phyloP scores from a whole-genome alignment of 2,797 vertebrate genomes.

The Notamacropus eugenii region DNA sequence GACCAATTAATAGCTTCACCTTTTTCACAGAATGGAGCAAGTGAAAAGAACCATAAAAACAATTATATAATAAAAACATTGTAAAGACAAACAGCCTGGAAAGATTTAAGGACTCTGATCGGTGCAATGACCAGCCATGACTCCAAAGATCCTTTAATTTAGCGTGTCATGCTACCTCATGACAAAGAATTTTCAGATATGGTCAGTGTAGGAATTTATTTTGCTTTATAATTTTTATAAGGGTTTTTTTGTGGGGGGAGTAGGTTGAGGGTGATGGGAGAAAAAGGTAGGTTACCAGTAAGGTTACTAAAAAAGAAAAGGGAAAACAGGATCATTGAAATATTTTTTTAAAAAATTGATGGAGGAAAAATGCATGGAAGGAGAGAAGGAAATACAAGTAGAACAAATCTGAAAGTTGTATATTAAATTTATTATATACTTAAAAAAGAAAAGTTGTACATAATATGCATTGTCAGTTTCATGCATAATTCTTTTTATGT shows the following conservation, averaged over 20 bases:
- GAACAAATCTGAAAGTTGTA: background rate
- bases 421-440: too few relatives aligned
- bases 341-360: background rate
- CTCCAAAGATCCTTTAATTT: background rate
- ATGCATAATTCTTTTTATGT: too few relatives aligned
- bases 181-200: background rate
- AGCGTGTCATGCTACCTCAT: background rate
- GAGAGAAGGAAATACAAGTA: background rate
- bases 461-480: too few relatives aligned
- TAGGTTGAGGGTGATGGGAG: too few relatives aligned
- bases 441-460: too few relatives aligned
- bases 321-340: background rate
- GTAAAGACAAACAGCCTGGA: background rate
- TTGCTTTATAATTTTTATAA: background rate
- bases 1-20: background rate
- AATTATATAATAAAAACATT: background rate
- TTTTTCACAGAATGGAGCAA: background rate
- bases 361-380: background rate
- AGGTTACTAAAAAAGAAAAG: background rate
- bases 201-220: background rate
- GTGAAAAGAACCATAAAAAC: background rate
- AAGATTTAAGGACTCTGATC: background rate
- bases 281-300: background rate
- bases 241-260: too few relatives aligned
- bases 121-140: background rate